Base-by-base conservation (phyloP, 2,113 vertebrate genomes). In the Electrona antarctica region DNA sequence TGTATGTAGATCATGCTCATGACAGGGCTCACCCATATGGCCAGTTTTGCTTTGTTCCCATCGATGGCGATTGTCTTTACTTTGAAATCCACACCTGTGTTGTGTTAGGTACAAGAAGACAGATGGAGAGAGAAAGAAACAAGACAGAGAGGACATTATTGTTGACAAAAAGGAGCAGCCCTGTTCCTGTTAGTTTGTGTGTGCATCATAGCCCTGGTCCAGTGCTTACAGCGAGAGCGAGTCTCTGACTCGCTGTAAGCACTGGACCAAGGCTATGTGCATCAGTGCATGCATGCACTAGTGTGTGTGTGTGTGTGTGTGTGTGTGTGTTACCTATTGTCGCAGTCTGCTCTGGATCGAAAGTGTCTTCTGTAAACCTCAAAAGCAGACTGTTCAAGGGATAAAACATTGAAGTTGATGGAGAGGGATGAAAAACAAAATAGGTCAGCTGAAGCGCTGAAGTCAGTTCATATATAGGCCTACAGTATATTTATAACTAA, bases 31-130 rank as follows among this genome's bases (percentile, higher is more conserved):
- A 98, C 98, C 97, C 97, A 99, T 89, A 99, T 99, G 77, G 97
- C 97, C 76, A 99, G 93, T 82, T 99, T 99, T 62, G 97, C 96
- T 89, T 94, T 97, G 93, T 99, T 99, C 72, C 97, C 97, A 89
- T 99, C 97, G 77, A 98, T 95, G 63, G 96, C 92, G 71, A 99
- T 96, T 3, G 98, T 99, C 92, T 99, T 99, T 73, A 99, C 98
- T 92, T 99, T 99, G 82, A 99, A 99, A 85, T 99, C 97, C 90
- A 99, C 97, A 92, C 98, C 98, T 99, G 84, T 0, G 50, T 58
- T 13, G 69, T 13, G 69, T 13, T 69, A 33, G 67, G 13, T 0
- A 59, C 0, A 0, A 69, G 14, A 3, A 76, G 6, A 67, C 4
- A 47, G 13, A 47, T 8, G 3, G 6, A 58, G 33, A 65, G 28